A percentile compares a stretch with the other conserved stretches of the same genome.
These are phyloP conservation scores for Brachyhypopomus occidentalis DNA, from an alignment of 2,113 vertebrate species.

Conservation along the genomic window DNA sequence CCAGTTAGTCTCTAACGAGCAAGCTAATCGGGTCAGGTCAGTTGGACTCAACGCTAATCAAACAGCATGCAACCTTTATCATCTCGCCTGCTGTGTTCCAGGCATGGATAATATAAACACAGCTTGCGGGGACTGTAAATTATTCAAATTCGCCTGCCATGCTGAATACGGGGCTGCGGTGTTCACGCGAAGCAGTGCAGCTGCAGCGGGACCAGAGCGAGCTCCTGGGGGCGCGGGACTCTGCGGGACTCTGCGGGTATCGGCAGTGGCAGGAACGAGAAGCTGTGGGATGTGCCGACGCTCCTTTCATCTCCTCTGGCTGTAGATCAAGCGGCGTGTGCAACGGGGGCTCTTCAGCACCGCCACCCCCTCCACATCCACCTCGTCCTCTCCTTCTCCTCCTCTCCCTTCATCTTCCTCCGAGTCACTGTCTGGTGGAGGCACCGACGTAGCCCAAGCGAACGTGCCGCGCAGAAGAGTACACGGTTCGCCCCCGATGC, in stretches of 20 bases:
- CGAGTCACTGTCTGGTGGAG: constrained; percentile 31
- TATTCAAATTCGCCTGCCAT: constrained; percentile 5
- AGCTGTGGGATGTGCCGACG: constrained; percentile 31
- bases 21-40: not conserved
- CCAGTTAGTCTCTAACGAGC: not conserved
- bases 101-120: not conserved
- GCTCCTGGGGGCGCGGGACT: constrained; percentile 33
- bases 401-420: constrained; percentile 47
- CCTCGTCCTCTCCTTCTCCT: constrained; percentile 29
- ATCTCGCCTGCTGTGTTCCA: not conserved
- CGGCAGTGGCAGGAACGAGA: constrained; percentile 43
- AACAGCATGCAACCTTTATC: not conserved
- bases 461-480: constrained; percentile 1
- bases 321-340: constrained; percentile 55
- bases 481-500: not conserved
- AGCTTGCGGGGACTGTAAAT: not conserved
- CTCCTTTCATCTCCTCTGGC: constrained; percentile 61
- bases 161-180: constrained; percentile 15
- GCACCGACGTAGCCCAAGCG: constrained; percentile 35
- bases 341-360: constrained; percentile 34
- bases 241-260: constrained; percentile 44
- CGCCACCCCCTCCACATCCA: constrained; percentile 6
- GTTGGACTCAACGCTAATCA: not conserved
- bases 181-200: constrained; percentile 29
- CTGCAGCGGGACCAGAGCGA: constrained; percentile 21